Conservation (phyloP, 2,888 invertebrate species). For the Panzeria rudis region DNA sequence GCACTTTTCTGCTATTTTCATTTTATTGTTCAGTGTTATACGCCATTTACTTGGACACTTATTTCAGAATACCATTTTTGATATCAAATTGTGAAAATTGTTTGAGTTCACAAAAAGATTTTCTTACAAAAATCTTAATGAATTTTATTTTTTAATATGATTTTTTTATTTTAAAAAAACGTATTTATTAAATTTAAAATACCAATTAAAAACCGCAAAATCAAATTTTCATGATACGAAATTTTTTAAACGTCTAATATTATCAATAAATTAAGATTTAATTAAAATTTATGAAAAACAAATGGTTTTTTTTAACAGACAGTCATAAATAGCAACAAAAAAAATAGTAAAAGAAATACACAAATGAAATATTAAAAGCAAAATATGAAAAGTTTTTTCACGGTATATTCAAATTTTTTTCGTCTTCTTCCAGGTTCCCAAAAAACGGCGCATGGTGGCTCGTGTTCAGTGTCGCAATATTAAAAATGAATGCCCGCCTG, state of each 20-base stretch:
- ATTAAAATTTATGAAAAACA: conserved; percentile 61
- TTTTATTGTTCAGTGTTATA: too few relatives aligned
- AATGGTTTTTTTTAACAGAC: conserved; percentile 36
- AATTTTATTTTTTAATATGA: neutral
- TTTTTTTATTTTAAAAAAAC: neutral
- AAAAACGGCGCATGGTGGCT: conserved; percentile 94
- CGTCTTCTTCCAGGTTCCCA: conserved; percentile 89
- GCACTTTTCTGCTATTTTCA: too few relatives aligned
- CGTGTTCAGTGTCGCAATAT: conserved; percentile 95
- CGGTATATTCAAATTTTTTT: conserved; percentile 23
- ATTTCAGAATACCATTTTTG: too few relatives aligned
- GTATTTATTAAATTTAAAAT: conserved; percentile 17
- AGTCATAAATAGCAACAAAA: conserved; percentile 19
- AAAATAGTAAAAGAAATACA: conserved; percentile 5
- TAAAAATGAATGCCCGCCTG: conserved; percentile 95
- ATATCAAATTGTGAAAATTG: too few relatives aligned
- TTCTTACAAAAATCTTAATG: neutral
- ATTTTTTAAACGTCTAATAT: conserved; percentile 26
- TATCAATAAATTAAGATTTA: conserved; percentile 58
- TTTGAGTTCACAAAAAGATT: too few relatives aligned
- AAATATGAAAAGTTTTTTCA: conserved; percentile 1
- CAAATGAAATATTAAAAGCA: neutral
- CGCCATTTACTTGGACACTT: too few relatives aligned
- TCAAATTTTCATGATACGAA: conserved; percentile 7
- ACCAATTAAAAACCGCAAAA: conserved; percentile 35